phyloP scores from a whole-genome alignment of 1,140 invertebrate genomes.

The Drosophila kohkoa region DNA sequence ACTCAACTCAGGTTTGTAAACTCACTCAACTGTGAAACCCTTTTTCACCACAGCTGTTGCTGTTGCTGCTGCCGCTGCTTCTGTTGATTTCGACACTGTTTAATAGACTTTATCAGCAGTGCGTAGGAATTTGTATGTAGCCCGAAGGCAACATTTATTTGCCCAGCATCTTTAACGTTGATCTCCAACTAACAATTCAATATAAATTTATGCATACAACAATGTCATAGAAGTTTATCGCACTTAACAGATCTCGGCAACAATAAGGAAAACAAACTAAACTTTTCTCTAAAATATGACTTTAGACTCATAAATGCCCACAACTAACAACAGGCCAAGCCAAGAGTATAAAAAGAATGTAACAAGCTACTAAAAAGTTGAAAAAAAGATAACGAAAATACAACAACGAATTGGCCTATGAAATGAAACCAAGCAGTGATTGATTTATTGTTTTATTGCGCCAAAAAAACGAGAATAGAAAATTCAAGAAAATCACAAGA shows the following conservation, averaged over 20 bases:
- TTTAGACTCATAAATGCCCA: conserved; percentile 25
- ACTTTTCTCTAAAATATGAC: conserved; percentile 31
- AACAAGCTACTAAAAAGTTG: conserved; percentile 76
- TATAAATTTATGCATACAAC: conserved; percentile 64
- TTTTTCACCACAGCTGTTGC: conserved; percentile 53
- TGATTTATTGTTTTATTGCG: conserved; percentile 81
- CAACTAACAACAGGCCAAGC: conserved; percentile 20
- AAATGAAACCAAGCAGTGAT: conserved; percentile 63
- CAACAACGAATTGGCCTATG: conserved; percentile 22
- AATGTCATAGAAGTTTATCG: conserved; percentile 62
- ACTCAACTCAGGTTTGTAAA: conserved; percentile 27
- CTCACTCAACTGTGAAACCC: conserved; percentile 12
- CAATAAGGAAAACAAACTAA: conserved; percentile 25
- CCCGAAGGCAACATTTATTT: conserved; percentile 21
- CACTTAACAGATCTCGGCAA: conserved; percentile 66
- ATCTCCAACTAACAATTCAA: conserved; percentile 50
- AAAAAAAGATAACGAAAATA: conserved; percentile 61
- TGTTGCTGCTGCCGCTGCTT: conserved; percentile 14
- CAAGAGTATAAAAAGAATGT: conserved; percentile 49
- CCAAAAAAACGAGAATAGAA: conserved; percentile 41
- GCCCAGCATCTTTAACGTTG: conserved; percentile 60
- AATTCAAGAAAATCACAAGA: conserved; percentile 47
- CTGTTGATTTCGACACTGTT: conserved; percentile 16
- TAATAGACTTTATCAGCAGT: conserved; percentile 41
- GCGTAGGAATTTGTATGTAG: conserved; percentile 5